Evolutionary conservation across 30 jellyfish, hydroid and myxozoan species (phyloP).

Genomic region (Turritopsis rubra): DNA sequence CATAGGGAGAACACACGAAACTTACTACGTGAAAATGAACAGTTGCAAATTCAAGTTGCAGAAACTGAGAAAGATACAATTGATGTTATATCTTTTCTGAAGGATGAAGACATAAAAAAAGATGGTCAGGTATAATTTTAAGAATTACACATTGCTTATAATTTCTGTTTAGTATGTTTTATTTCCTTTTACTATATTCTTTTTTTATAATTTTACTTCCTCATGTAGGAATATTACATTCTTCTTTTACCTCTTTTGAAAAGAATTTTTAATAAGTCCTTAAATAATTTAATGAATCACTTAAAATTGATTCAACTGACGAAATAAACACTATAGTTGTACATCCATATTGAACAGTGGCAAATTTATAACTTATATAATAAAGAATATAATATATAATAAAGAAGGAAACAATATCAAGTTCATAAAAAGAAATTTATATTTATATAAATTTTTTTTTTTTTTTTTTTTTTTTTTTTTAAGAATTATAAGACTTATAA

Average conservation of each 20-base stretch:
- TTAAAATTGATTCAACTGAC: background rate
- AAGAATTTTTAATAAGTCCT: background rate
- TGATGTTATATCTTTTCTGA: conserved; percentile 61
- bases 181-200: too few relatives aligned
- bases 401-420: too few relatives aligned
- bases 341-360: background rate
- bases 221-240: background rate
- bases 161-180: background rate
- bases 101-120: conserved; percentile 69
- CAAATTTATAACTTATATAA: background rate
- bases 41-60: conserved; percentile 64
- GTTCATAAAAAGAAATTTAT: too few relatives aligned
- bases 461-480: too few relatives aligned
- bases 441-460: too few relatives aligned
- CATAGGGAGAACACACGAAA: conserved; percentile 70
- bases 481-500: too few relatives aligned
- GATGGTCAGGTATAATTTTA: conserved; percentile 88
- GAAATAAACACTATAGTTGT: background rate
- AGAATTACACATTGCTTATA: background rate
- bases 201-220: too few relatives aligned
- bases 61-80: conserved; percentile 85
- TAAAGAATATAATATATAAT: too few relatives aligned
- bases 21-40: conserved; percentile 75
- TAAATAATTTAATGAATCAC: background rate
- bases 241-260: background rate